phyloP scores from a whole-genome alignment of 2,113 vertebrate genomes.

The Dipodomys stephensi region DNA sequence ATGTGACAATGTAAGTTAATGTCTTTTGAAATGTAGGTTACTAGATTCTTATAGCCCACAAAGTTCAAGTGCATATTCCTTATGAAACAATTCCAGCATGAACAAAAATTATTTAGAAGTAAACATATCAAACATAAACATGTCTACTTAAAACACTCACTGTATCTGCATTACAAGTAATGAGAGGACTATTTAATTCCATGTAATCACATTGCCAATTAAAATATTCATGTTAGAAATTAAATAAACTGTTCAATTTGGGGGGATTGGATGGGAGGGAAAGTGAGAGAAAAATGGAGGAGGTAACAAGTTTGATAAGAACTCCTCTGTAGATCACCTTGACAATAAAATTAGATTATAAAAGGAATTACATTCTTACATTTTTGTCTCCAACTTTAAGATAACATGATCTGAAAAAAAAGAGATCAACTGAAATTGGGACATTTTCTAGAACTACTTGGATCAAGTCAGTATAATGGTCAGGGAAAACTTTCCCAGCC shows the following conservation, averaged over 20 bases:
- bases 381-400: background rate
- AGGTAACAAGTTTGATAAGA: too few species aligned
- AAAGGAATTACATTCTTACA: too few species aligned
- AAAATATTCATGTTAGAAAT: constrained; percentile 57
- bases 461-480: background rate
- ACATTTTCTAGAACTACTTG: background rate
- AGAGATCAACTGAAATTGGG: background rate
- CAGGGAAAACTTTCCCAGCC: background rate
- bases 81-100: constrained; percentile 23
- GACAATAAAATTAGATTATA: too few species aligned
- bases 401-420: background rate
- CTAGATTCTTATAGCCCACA: constrained; percentile 52
- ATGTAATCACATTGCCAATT: background rate
- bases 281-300: too few species aligned
- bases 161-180: background rate
- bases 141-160: constrained; percentile 30
- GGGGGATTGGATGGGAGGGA: too few species aligned
- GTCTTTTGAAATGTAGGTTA: constrained; percentile 59
- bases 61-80: constrained; percentile 54
- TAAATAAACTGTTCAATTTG: background rate
- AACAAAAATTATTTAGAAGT: constrained; percentile 38
- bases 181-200: background rate
- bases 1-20: constrained; percentile 53
- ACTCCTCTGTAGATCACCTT: too few species aligned
- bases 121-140: background rate